Percentiles rank a stretch among this genome's conserved stretches.
These are phyloP conservation scores for Myiozetetes cayanensis DNA, from an alignment of 2,113 vertebrate genomes.

Conservation along the genomic window DNA sequence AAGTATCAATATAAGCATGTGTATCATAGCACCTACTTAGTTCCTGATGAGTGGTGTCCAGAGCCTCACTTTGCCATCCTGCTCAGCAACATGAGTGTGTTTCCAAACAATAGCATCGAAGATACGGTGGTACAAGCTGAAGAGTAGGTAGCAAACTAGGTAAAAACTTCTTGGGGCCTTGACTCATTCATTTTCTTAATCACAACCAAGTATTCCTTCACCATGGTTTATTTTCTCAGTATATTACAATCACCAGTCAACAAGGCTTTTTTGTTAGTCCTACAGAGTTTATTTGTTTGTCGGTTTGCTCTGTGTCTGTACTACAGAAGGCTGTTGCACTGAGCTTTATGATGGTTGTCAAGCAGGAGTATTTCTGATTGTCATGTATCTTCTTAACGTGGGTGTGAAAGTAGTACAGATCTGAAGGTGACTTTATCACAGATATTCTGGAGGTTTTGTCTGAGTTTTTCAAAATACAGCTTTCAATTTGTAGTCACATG, in stretches of 20 bases:
- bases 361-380: neutral
- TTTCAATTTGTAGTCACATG: neutral
- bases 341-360: neutral
- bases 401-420: neutral
- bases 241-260: neutral
- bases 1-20: neutral
- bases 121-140: neutral
- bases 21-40: neutral
- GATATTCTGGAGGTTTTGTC: neutral
- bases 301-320: neutral
- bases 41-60: neutral
- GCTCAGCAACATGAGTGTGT: neutral
- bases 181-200: neutral
- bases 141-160: neutral
- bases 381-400: neutral
- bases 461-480: neutral
- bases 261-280: neutral
- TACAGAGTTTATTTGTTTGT: neutral
- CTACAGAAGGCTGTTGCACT: neutral
- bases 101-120: neutral
- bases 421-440: neutral
- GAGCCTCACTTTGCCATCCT: neutral
- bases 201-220: neutral
- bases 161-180: neutral
- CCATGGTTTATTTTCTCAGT: neutral